Percentiles rank a stretch among this genome's conserved stretches.
phyloP scores from a whole-genome alignment of 2,888 invertebrate species.

The Lepidocyrtinus sp. region DNA sequence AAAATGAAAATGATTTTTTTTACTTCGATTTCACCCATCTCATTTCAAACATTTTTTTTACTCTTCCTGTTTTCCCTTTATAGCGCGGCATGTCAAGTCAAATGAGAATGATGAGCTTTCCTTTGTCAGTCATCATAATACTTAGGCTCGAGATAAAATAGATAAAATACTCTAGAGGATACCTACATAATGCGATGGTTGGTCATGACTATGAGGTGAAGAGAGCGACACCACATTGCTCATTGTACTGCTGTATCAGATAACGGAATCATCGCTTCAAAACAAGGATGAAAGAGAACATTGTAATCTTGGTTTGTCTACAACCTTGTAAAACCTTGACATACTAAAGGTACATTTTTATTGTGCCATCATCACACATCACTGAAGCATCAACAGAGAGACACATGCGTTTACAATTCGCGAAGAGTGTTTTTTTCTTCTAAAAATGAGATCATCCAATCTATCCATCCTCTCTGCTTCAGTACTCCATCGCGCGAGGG shows the following conservation, averaged over 20 bases:
- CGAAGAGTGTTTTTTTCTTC: no score
- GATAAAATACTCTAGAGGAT: conserved; percentile 6
- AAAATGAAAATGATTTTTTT: conserved; percentile 24
- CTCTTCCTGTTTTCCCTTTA: conserved; percentile 24
- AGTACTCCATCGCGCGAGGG: no score
- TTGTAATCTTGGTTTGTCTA: conserved; percentile 37
- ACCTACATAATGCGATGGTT: neutral
- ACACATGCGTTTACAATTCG: neutral
- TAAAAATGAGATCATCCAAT: conserved; percentile 5
- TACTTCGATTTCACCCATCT: conserved; percentile 22
- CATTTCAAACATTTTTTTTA: conserved; percentile 16
- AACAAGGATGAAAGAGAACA: conserved; percentile 8
- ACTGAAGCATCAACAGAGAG: neutral
- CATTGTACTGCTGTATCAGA: neutral
- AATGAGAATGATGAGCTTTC: conserved; percentile 30
- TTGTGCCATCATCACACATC: conserved; percentile 22
- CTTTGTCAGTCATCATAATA: conserved; percentile 24
- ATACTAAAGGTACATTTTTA: conserved; percentile 51
- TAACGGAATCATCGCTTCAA: neutral
- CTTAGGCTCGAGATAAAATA: neutral
- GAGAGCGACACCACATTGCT: neutral
- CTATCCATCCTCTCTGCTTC: neutral
- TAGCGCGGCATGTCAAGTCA: conserved; percentile 30
- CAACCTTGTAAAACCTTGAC: conserved; percentile 58
- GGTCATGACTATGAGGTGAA: conserved; percentile 12